phyloP scores from a whole-genome alignment of 2,888 invertebrate genomes.

The Julus scandinavius region DNA sequence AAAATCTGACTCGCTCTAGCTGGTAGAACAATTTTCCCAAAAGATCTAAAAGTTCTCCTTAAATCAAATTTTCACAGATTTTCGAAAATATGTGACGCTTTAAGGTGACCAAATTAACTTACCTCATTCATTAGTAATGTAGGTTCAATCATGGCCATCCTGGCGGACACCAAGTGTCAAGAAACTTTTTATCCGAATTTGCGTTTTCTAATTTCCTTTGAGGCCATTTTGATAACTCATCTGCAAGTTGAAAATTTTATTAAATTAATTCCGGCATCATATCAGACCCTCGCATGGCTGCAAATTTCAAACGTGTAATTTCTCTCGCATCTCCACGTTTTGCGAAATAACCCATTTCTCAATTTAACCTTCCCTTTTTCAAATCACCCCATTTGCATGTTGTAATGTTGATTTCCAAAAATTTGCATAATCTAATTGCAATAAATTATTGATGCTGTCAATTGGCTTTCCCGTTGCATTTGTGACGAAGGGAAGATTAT shows the following conservation, averaged over 20 bases:
- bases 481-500: background rate
- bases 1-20: no score
- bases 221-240: slow-evolving; percentile 29
- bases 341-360: background rate
- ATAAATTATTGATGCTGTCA: slow-evolving; percentile 22
- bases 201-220: background rate
- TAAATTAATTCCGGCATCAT: slow-evolving; percentile 12
- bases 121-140: no score
- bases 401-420: background rate
- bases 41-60: no score
- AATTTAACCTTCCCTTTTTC: background rate
- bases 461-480: background rate
- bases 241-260: background rate
- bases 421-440: slow-evolving; percentile 42
- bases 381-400: background rate
- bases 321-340: background rate
- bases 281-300: background rate
- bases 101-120: no score
- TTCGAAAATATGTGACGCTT: no score
- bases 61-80: no score
- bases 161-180: background rate
- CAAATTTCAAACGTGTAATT: background rate
- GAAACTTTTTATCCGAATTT: background rate
- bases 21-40: no score
- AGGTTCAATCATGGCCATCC: background rate